Evolutionary conservation across 2,113 vertebrate genomes (phyloP), one percentile per base, ranked within the genome.

Genomic region (Podarcis raffonei): DNA sequence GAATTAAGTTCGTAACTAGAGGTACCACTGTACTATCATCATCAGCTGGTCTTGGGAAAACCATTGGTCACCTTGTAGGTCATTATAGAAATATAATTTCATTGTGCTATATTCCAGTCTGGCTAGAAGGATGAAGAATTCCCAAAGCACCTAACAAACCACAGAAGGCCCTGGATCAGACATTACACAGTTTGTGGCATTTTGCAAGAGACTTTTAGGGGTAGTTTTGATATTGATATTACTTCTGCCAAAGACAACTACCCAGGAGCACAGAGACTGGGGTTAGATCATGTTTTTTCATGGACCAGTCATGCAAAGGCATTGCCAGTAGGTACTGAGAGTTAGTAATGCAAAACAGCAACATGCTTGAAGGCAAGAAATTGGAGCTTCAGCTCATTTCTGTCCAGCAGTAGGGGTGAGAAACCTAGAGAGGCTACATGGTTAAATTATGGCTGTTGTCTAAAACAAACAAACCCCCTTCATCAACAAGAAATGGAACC

Each of bases 181-280:
- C 79, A 83, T 74, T 32, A 35, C 66, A 84, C 66, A 42, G 18
- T 30, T 6, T 83, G 20, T 25, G 15, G 25, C 37, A 82, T 72
- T 35, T 75, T 13, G 12, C 68, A 23, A 39, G 39, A 69, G 62
- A 39, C 75, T 72, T 94, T 78, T 84, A n/a, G 83, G 87, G 77
- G 30, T 59, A 57, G 30, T 79, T 42, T 42, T 22, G 48, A 80
- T 68, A 81, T 65, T 62, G 22, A 27, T 57, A 80, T 84, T 66
- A 71, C 66, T 84, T 18, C 23, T 59, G 35, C 11, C 66, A 59
- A 69, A 59, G 32, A 79, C 42, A 91, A 65, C 7, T 66, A 76
- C 83, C 74, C 85, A 8, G 20, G 9, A 42, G 23, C 2, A 91
- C 69, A 72, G 25, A 87, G 84, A 32, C 0, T 89, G 69, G 87